phyloP scores from a whole-genome alignment of 1,140 invertebrate genomes.

The Neuroterus valhalla region DNA sequence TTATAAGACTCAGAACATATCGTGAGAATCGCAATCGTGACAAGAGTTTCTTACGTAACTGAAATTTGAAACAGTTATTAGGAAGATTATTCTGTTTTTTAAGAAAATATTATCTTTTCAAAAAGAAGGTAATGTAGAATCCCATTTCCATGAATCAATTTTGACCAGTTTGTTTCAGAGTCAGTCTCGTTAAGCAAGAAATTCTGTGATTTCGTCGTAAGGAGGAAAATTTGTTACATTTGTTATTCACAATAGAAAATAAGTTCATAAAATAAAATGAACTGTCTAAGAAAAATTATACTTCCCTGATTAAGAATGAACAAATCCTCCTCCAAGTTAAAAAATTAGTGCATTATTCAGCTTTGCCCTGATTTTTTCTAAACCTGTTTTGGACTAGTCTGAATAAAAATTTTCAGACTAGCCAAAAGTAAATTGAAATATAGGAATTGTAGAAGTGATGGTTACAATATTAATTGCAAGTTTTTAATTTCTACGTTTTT shows the following conservation, averaged over 20 bases:
- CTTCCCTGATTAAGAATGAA: not conserved
- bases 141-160: not conserved
- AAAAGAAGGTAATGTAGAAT: no score
- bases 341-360: constrained; percentile 9
- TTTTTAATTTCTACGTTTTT: not conserved
- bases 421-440: not conserved
- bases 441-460: not conserved
- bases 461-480: not conserved
- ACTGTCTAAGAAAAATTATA: not conserved
- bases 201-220: not conserved
- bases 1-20: not conserved
- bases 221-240: not conserved
- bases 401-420: not conserved
- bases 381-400: not conserved
- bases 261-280: not conserved
- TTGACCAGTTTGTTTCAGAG: not conserved
- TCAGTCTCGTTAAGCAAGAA: not conserved
- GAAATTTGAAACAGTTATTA: not conserved
- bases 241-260: not conserved
- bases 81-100: no score
- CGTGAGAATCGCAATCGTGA: not conserved
- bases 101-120: no score
- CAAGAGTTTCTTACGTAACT: constrained; percentile 7
- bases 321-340: not conserved
- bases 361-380: not conserved